Base-by-base conservation (phyloP, 2,113 vertebrate species). In the Protomyctophum bolini region DNA sequence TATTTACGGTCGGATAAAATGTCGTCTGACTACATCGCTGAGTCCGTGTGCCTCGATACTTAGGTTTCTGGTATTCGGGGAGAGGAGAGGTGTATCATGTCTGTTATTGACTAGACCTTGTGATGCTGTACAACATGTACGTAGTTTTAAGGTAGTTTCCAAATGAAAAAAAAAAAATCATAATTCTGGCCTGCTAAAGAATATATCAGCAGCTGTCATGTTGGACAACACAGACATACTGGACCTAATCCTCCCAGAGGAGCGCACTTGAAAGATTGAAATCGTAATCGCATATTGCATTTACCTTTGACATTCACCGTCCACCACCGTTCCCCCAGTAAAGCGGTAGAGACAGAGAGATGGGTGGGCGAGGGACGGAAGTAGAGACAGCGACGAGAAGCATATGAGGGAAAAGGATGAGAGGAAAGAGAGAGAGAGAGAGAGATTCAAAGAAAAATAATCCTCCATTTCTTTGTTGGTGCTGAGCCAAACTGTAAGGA, bases 51-150 rank as follows among this genome's bases (percentile, higher is more conserved):
- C 52, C 60, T 50, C 60, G 58, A 41, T 41, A 70, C 51, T 82
- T 76, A 33, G 64, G 59, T 87, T 82, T 85, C 86, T 65, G 29
- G 79, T 57, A 75, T 65, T 64, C 10, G 6, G 9, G 54, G 62
- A 69, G 68, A 80, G 54, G 62, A 69, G 68, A 80, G 10, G 33
- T 50, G 8, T 10, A n/a, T 54, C 51, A 68, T 62, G 0, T 68
- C 81, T 83, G 79, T 55, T 72, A 83, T 80, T 58, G 66, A 87
- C 75, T 71, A 14, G 48, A 15, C 11, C 28, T 11, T 68, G 50
- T 9, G 65, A n/a, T 14, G 48, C 45, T 7, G 52, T 54, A 77
- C 63, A 15, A 10, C 2, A n/a, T n/a, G 51, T 12, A 6, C 6
- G 0, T 54, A 2, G 51, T 11, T 54, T 54, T 54, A 54, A n/a